Conservation (phyloP, 2,797 vertebrate species). For the Characodon lateralis region DNA sequence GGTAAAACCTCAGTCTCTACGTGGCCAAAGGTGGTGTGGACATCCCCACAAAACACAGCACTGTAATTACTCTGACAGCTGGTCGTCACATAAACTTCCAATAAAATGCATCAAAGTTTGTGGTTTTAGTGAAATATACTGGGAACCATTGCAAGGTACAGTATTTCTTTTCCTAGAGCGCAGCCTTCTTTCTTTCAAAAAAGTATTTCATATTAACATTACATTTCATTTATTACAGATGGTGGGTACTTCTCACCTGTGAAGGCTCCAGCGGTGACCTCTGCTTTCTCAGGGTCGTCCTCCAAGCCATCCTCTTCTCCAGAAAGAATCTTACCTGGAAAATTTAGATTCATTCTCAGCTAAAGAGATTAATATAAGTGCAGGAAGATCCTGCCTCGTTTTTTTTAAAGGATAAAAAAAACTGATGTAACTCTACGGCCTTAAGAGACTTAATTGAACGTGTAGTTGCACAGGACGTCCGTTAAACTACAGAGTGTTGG, state of each 20-base stretch:
- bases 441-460: not conserved
- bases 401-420: not conserved
- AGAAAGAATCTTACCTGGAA: constrained; percentile 89
- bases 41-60: no score
- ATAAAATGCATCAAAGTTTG: not conserved
- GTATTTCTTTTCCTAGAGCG: not conserved
- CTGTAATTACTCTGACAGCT: not conserved
- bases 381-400: not conserved
- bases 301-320: constrained; percentile 94
- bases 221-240: not conserved
- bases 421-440: not conserved
- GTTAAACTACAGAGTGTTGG: constrained; percentile 11
- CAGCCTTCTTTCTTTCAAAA: not conserved
- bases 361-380: not conserved
- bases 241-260: constrained; percentile 77
- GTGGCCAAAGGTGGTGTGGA: no score
- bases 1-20: no score
- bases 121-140: no score
- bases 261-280: constrained; percentile 85
- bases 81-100: not conserved
- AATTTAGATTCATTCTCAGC: constrained; percentile 26
- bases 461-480: constrained; percentile 8
- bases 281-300: constrained; percentile 90
- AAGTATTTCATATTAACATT: not conserved
- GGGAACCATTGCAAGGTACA: not conserved